Conservation (phyloP, 2,113 vertebrate species). For the Podilymbus podiceps region DNA sequence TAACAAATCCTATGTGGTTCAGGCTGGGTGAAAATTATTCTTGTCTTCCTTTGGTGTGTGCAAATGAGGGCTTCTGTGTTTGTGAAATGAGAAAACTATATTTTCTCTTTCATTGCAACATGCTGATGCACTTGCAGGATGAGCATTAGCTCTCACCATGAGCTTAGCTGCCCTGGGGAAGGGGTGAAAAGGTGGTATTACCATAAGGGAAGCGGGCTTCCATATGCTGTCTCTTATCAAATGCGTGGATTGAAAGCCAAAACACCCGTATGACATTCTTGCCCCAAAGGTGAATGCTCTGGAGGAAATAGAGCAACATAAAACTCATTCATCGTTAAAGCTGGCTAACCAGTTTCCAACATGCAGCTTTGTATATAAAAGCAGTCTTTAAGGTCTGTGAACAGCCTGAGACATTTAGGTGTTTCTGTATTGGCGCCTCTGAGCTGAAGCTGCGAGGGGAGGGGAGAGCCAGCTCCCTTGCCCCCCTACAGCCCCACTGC, state of each 20-base stretch:
- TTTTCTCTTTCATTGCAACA: background rate
- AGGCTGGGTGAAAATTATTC: background rate
- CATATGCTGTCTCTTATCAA: background rate
- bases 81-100: background rate
- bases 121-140: background rate
- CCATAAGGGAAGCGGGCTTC: background rate
- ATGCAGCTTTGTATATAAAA: background rate
- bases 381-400: background rate
- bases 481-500: background rate
- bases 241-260: rapidly evolving
- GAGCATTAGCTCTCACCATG: background rate
- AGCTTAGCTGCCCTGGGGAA: background rate
- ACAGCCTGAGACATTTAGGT: background rate
- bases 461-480: background rate
- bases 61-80: background rate
- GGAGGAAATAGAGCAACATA: background rate
- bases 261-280: background rate
- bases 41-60: background rate
- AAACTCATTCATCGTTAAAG: background rate
- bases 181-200: background rate
- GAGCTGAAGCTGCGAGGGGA: background rate
- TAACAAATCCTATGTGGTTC: background rate
- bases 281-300: background rate
- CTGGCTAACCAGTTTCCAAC: background rate
- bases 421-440: background rate